phyloP scores from a whole-genome alignment of 2,797 vertebrate species.

The Coccyzus lansbergi region DNA sequence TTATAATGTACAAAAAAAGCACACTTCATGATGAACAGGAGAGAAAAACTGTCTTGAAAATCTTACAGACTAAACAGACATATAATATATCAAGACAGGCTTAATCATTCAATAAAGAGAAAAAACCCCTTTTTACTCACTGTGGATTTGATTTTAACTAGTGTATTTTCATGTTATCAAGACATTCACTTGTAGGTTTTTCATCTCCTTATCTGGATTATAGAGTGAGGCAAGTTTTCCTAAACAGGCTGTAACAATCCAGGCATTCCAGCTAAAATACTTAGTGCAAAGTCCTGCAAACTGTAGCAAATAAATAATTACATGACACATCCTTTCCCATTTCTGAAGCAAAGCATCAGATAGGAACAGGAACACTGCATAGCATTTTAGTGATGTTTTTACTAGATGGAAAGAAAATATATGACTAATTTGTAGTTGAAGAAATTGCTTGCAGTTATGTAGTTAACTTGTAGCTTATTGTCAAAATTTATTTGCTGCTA shows the following conservation, averaged over 20 bases:
- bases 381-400: constrained; percentile 36
- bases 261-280: neutral
- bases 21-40: neutral
- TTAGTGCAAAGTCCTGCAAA: neutral
- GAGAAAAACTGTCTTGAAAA: constrained; percentile 1
- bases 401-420: constrained; percentile 28
- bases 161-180: neutral
- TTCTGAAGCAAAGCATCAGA: constrained; percentile 8
- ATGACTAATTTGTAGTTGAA: constrained; percentile 18
- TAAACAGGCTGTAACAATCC: neutral
- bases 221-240: neutral
- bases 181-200: neutral
- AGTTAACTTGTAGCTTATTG: constrained; percentile 57
- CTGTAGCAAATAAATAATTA: neutral
- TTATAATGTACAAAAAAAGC: neutral
- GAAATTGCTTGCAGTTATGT: constrained; percentile 1
- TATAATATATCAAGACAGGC: neutral
- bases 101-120: constrained; percentile 1
- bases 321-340: neutral
- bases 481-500: constrained; percentile 60
- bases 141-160: neutral
- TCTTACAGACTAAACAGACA: neutral
- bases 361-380: neutral
- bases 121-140: neutral
- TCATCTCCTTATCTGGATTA: neutral